Conservation (phyloP, 2,113 vertebrate genomes). For the Hoplias malabaricus region DNA sequence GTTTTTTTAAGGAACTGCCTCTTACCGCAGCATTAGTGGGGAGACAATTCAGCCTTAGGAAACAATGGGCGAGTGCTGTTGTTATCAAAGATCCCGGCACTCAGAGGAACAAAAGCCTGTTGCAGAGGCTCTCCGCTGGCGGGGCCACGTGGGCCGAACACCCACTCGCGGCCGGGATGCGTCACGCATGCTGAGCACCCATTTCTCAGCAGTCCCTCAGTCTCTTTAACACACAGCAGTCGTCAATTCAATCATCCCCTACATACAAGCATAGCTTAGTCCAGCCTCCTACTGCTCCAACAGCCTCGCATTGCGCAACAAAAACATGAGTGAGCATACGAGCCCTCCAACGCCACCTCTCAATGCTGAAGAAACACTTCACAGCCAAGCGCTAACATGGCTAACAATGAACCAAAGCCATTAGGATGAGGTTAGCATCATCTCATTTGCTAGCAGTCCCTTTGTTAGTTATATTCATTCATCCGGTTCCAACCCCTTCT, state of each 20-base stretch:
- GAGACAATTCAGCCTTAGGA: conserved; percentile 20
- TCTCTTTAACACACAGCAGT: conserved; percentile 5
- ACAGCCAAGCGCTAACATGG: not conserved
- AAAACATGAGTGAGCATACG: not conserved
- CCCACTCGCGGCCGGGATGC: conserved; percentile 43
- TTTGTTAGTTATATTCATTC: not conserved
- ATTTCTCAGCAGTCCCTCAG: conserved; percentile 24
- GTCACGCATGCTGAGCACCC: conserved; percentile 38
- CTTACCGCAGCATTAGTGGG: conserved; percentile 9
- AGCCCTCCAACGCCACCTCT: not conserved
- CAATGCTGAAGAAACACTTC: not conserved
- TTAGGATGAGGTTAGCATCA: not conserved
- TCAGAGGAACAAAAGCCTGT: conserved; percentile 44
- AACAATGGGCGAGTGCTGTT: conserved; percentile 31
- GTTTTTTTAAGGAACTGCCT: not conserved
- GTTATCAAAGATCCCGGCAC: conserved; percentile 27
- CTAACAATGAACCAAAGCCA: not conserved
- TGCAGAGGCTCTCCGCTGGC: conserved; percentile 35
- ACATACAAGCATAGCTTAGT: not conserved
- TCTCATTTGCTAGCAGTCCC: not conserved
- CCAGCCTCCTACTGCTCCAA: not conserved
- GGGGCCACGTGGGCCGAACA: conserved; percentile 41
- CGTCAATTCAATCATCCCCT: conserved; percentile 22
- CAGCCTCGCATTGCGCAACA: not conserved
- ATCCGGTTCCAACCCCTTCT: not conserved